phyloP scores from a whole-genome alignment of 2,113 vertebrate genomes.

The Hydrochoerus hydrochaeris region DNA sequence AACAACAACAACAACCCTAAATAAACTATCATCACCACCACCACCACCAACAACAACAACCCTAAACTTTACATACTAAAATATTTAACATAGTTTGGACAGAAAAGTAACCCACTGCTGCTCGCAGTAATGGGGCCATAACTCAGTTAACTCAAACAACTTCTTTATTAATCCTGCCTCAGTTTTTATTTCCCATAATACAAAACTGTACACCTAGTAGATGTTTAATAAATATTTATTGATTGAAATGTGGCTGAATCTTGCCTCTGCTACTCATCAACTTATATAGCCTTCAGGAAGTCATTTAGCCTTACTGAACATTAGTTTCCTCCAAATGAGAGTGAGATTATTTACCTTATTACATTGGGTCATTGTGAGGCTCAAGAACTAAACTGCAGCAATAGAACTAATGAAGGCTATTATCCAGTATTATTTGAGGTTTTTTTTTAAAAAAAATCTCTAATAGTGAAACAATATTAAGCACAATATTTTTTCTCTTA shows the following conservation, averaged over 20 bases:
- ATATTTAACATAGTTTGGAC: not conserved
- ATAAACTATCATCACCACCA: not conserved
- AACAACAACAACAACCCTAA: no score
- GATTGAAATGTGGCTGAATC: constrained; percentile 12
- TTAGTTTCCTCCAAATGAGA: not conserved
- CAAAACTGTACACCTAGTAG: not conserved
- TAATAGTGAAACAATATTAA: constrained; percentile 24
- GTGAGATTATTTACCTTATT: not conserved
- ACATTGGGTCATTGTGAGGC: not conserved
- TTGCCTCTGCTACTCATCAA: constrained; percentile 20
- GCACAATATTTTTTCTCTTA: not conserved
- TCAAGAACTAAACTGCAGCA: constrained; percentile 25
- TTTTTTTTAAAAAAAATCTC: not conserved
- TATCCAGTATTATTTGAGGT: not conserved
- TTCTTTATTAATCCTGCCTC: not conserved
- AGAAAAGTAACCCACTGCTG: not conserved
- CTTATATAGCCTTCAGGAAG: not conserved
- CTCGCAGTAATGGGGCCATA: not conserved
- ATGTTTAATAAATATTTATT: not conserved
- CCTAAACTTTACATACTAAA: not conserved
- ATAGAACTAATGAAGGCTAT: not conserved
- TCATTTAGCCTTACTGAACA: not conserved
- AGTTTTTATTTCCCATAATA: not conserved
- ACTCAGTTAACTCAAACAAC: not conserved
- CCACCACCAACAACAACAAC: not conserved